Percentiles rank a stretch among this genome's conserved stretches.
These are phyloP conservation scores for Hypercompe scribonia DNA, from an alignment of 2,888 invertebrate species.

Conservation along the genomic window DNA sequence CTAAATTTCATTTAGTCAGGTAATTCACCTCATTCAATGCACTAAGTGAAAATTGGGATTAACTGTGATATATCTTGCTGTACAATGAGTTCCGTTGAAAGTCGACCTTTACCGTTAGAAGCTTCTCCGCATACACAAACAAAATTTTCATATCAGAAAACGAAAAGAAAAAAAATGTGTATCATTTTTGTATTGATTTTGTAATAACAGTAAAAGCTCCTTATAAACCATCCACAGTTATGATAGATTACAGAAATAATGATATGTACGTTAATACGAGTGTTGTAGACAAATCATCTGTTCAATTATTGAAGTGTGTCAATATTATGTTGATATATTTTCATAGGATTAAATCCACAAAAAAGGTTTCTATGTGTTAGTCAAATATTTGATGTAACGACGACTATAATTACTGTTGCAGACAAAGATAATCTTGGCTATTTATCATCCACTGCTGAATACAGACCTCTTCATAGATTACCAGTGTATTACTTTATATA, in stretches of 20 bases:
- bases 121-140: conserved; percentile 1
- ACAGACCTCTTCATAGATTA: no score
- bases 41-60: no score
- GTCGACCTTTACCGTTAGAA: neutral
- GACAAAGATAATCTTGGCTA: no score
- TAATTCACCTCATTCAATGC: no score
- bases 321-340: no score
- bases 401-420: no score
- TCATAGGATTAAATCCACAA: no score
- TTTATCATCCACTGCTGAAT: no score
- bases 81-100: neutral
- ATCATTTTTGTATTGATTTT: neutral
- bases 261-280: neutral
- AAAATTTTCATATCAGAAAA: conserved; percentile 10
- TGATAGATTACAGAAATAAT: neutral
- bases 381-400: no score
- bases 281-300: neutral
- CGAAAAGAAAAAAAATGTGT: neutral
- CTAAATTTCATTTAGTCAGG: no score
- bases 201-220: neutral
- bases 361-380: no score
- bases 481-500: no score
- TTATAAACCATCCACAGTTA: neutral
- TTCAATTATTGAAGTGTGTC: neutral
- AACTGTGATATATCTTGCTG: neutral